Evolutionary conservation across 92 coral and sea anemone genomes (phyloP).

Genomic region (Siderastrea radians): DNA sequence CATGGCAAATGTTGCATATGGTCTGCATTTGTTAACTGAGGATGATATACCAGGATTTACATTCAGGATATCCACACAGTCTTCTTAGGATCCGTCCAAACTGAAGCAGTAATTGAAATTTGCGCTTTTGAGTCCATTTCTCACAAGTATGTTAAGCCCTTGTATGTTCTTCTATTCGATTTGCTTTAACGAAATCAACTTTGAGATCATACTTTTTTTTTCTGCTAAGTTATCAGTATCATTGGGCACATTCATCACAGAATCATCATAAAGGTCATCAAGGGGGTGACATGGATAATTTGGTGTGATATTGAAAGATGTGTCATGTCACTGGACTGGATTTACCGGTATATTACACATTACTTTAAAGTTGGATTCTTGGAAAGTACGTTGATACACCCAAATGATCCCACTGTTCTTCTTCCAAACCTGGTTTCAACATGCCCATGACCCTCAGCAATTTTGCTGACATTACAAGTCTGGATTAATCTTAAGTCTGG

Average conservation of each 20-base stretch:
- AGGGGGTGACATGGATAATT: slow-evolving; percentile 57
- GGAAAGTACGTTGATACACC: slow-evolving; percentile 29
- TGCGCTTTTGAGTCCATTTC: slow-evolving; percentile 56
- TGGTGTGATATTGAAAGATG: slow-evolving; percentile 12
- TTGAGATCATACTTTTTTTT: slow-evolving; percentile 28
- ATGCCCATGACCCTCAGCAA: slow-evolving; percentile 7
- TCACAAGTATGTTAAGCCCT: slow-evolving; percentile 49
- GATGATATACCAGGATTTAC: slow-evolving; percentile 45
- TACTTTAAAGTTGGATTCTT: slow-evolving; percentile 47
- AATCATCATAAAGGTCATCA: slow-evolving; percentile 41
- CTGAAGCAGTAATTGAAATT: slow-evolving; percentile 61
- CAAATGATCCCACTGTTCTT: slow-evolving; percentile 62
- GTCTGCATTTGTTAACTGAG: slow-evolving; percentile 40
- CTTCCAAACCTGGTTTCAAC: slow-evolving; percentile 71
- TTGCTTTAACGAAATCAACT: slow-evolving; percentile 9
- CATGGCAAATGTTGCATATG: slow-evolving; percentile 14
- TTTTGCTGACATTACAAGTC: slow-evolving; percentile 45
- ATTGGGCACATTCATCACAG: slow-evolving; percentile 50
- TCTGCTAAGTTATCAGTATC: slow-evolving; percentile 32
- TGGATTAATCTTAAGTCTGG: slow-evolving; percentile 59
- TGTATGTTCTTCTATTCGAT: slow-evolving; percentile 54
- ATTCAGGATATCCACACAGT: slow-evolving; percentile 37
- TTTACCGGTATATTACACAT: slow-evolving; percentile 9
- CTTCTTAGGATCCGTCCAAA: slow-evolving; percentile 54
- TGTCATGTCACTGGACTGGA: slow-evolving; percentile 12